These are phyloP conservation scores for Hippocampus barbouri DNA, from an alignment of 2,113 vertebrate species.

Conservation along the genomic window DNA sequence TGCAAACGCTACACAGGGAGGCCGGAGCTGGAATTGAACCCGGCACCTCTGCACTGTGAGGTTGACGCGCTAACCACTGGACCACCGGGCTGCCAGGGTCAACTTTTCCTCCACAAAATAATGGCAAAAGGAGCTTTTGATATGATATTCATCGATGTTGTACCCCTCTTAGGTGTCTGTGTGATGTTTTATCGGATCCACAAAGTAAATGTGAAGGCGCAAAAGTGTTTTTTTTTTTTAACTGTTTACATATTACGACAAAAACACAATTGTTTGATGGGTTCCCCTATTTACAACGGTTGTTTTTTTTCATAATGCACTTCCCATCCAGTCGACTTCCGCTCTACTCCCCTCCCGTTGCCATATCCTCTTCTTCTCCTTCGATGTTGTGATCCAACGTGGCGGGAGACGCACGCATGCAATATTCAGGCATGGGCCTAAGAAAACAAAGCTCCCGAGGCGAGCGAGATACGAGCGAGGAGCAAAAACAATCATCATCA, in stretches of 20 bases:
- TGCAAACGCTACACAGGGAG: too few species aligned
- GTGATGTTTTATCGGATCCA: too few species aligned
- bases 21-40: too few species aligned
- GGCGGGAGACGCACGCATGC: conserved; percentile 30
- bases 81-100: neutral
- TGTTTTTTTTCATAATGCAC: neutral
- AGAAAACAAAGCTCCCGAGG: conserved; percentile 13
- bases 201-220: too few species aligned
- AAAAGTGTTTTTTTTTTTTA: too few species aligned
- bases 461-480: neutral
- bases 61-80: too few species aligned
- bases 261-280: neutral
- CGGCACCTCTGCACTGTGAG: too few species aligned
- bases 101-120: neutral
- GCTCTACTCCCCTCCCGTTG: conserved; percentile 12
- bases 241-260: neutral
- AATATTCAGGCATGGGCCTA: conserved; percentile 55
- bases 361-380: conserved; percentile 28
- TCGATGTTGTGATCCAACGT: neutral
- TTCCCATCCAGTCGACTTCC: neutral
- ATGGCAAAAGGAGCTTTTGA: too few species aligned
- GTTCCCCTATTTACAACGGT: neutral
- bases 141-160: neutral
- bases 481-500: conserved; percentile 17
- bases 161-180: too few species aligned